These are phyloP conservation scores for Drosophila neocordata DNA, from an alignment of 1,140 invertebrate species.

Conservation along the genomic window DNA sequence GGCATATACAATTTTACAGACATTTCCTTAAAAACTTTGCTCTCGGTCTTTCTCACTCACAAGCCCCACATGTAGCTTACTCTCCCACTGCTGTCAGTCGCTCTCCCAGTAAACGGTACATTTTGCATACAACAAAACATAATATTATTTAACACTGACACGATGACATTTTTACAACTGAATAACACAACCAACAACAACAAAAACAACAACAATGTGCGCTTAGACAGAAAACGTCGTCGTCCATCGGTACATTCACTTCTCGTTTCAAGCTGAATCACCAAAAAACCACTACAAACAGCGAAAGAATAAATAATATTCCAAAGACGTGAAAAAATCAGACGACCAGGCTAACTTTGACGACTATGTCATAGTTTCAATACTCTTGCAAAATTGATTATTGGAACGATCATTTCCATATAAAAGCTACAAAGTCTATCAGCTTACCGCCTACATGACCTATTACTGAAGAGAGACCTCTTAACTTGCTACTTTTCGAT, in stretches of 20 bases:
- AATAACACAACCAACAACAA: constrained; percentile 26
- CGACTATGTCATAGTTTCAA: neutral
- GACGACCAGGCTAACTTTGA: neutral
- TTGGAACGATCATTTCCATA: neutral
- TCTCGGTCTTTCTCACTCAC: neutral
- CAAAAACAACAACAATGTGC: constrained; percentile 11
- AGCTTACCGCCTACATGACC: neutral
- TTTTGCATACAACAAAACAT: constrained; percentile 50
- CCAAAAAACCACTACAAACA: constrained; percentile 49
- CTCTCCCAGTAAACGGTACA: constrained; percentile 45
- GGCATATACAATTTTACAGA: constrained; percentile 4
- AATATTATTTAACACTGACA: constrained; percentile 63
- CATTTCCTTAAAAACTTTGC: constrained; percentile 35
- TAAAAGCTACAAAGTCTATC: no score
- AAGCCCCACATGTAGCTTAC: constrained; percentile 3
- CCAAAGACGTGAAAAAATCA: constrained; percentile 15
- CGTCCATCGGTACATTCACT: constrained; percentile 59
- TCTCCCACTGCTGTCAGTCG: neutral
- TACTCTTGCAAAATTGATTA: constrained; percentile 2
- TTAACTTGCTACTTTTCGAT: no score
- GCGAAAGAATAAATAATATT: constrained; percentile 64
- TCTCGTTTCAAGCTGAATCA: constrained; percentile 65
- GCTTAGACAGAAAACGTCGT: constrained; percentile 28
- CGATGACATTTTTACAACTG: constrained; percentile 43
- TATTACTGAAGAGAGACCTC: neutral